phyloP scores from a whole-genome alignment of 64 coral and sea anemone genomes.

The Pocillopora damicornis region DNA sequence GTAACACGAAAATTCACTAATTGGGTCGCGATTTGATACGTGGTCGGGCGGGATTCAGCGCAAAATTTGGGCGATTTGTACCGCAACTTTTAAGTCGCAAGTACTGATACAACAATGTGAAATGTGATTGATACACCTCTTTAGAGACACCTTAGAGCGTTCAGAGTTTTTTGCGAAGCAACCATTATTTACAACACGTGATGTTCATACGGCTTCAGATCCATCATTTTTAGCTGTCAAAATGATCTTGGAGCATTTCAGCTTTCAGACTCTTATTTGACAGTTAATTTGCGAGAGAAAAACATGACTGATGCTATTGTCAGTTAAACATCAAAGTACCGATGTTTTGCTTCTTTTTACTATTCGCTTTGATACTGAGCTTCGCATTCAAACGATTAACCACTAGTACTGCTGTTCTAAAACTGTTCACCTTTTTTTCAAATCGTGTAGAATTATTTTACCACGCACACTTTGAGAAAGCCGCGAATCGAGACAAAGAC shows the following conservation, averaged over 20 bases:
- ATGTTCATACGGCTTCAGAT: neutral
- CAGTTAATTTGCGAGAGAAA: neutral
- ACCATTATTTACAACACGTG: neutral
- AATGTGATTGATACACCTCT: too few species aligned
- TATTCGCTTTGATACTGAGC: neutral
- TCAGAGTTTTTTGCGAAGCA: neutral
- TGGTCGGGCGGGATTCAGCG: neutral
- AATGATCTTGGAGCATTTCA: neutral
- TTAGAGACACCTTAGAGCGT: neutral
- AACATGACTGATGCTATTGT: neutral
- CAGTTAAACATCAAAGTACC: neutral
- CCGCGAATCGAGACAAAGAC: too few species aligned
- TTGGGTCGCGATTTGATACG: neutral
- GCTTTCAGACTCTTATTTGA: neutral
- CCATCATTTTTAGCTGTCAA: constrained; percentile 14
- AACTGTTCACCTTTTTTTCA: too few species aligned
- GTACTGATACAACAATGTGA: too few species aligned
- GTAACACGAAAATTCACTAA: constrained; percentile 39
- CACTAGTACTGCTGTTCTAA: too few species aligned
- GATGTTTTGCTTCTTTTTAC: neutral
- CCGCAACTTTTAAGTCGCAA: neutral
- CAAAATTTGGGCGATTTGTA: neutral
- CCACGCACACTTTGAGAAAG: too few species aligned
- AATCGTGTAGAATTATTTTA: too few species aligned
- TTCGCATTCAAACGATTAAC: neutral